A percentile compares a stretch with the other conserved stretches of the same genome.
These are phyloP conservation scores for Priapulus caudatus DNA, from an alignment of 2,888 invertebrate genomes.

Conservation along the genomic window DNA sequence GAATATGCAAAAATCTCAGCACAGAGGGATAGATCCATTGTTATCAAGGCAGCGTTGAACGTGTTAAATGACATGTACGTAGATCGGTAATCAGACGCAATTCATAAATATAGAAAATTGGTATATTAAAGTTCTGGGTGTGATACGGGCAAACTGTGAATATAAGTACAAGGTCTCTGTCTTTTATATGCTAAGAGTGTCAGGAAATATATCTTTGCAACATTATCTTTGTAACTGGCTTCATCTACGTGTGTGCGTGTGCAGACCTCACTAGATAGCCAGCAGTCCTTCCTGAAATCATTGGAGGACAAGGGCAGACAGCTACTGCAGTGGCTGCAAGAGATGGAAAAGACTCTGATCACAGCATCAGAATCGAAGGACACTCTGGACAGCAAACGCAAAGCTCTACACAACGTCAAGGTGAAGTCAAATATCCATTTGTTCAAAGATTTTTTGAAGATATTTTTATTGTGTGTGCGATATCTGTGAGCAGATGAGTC, in stretches of 20 bases:
- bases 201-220: too few relatives aligned
- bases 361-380: not conserved
- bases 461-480: not conserved
- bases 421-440: not conserved
- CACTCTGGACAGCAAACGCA: constrained; percentile 1
- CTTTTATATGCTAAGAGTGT: not conserved
- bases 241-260: too few relatives aligned
- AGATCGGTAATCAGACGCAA: too few relatives aligned
- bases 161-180: not conserved
- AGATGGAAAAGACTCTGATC: not conserved
- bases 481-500: too few relatives aligned
- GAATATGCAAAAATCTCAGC: too few relatives aligned
- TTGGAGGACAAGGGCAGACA: constrained; percentile 1
- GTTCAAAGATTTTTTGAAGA: not conserved
- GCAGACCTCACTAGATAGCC: not conserved
- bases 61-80: too few relatives aligned
- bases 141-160: not conserved
- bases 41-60: too few relatives aligned
- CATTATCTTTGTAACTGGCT: too few relatives aligned
- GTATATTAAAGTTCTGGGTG: too few relatives aligned
- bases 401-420: not conserved
- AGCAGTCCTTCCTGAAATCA: not conserved
- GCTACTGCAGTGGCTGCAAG: not conserved
- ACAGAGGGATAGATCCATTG: too few relatives aligned
- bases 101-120: too few relatives aligned